Conservation (phyloP, 2,113 vertebrate genomes). For the Tetrax tetrax region DNA sequence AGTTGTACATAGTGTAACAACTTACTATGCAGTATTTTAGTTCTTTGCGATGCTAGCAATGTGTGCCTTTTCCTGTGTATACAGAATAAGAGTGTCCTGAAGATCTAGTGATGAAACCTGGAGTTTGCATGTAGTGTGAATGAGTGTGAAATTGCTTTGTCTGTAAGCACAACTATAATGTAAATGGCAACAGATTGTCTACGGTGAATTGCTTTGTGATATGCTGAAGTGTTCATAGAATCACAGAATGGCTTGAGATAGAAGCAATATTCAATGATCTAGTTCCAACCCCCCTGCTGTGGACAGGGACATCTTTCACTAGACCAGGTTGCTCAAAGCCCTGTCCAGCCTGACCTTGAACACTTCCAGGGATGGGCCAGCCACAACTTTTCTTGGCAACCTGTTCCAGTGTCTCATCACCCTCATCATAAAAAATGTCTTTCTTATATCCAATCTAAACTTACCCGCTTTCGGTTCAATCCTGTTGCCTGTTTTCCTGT, state of each 20-base stretch:
- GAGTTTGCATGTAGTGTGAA: not conserved
- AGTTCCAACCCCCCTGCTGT: rapidly evolving
- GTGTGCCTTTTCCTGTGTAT: not conserved
- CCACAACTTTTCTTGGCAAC: rapidly evolving
- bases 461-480: not conserved
- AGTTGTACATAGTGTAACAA: not conserved
- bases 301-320: not conserved
- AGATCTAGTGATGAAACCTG: not conserved
- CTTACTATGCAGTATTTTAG: not conserved
- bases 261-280: not conserved
- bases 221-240: not conserved
- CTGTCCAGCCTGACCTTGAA: not conserved
- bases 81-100: not conserved
- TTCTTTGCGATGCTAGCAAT: not conserved
- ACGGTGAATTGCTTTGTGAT: not conserved
- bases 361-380: rapidly evolving
- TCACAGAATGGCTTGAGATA: not conserved
- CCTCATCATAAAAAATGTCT: not conserved
- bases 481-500: not conserved
- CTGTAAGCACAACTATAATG: not conserved
- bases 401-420: not conserved
- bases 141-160: not conserved
- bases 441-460: not conserved
- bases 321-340: not conserved
- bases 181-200: not conserved